Evolutionary conservation across 1,140 invertebrate genomes (phyloP), one percentile per base, ranked within the genome.

Genomic region (Drosophila rufa): DNA sequence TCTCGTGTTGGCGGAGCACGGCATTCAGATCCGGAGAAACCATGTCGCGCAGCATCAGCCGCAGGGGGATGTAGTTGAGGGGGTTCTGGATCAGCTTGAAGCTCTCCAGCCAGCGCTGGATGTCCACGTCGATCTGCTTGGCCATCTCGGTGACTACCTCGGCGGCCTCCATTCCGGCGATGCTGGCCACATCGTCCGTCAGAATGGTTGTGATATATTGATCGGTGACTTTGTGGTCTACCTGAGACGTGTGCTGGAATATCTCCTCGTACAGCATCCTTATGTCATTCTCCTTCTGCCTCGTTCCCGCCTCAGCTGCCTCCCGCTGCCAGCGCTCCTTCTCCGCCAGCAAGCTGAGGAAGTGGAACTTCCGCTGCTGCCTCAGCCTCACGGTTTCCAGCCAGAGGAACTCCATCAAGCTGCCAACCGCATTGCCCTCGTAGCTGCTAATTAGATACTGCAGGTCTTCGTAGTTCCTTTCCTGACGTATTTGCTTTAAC

Each of bases 241-340:
- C 92, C 78, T 94, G 93, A 57, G 73, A 71, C 5, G 46, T 57
- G 3, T 79, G 25, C 48, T 92, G 77, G 55, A 96, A 96, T 53
- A 96, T 94, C 92, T 96, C 95, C 80, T 97, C 95, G 58, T 96
- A 94, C 80, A 96, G 94, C 53, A 94, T 73, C 30, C 95, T 93
- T 57, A 94, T 82, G 69, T 94, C 91, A 70, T 95, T 94, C 81
- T 96, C 96, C 27, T 94, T 92, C 77, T 96, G 95, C n/a, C 95
- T 87, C 38, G 94, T 86, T 8, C 96, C 95, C 53, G 94, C 95
- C 92, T 96, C 96, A 60, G 93, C 94, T 0, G 96, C 95, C 91
- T 97, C 96, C 19, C 95, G 93, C 46, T 94, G 94, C 69, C 94
- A 92, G 46, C 95, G 93, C 77, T 95, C 94, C 65, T 95, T 92